Conservation (phyloP, 2,888 invertebrate species). For the Dascillus cervinus region DNA sequence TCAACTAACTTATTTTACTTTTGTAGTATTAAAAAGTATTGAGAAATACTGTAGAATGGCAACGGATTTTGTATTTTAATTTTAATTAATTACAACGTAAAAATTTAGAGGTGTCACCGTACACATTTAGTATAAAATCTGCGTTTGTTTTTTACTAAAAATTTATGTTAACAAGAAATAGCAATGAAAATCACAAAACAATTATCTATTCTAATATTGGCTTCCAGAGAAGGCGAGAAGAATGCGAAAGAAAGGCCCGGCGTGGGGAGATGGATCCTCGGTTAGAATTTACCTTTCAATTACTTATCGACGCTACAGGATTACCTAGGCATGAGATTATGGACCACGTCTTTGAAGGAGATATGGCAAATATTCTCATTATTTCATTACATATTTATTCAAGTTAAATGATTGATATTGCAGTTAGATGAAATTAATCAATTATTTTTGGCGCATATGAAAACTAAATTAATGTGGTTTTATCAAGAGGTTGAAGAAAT, state of each 20-base stretch:
- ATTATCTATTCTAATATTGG: too few species aligned
- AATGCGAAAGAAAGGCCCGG: constrained; percentile 86
- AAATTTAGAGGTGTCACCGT: too few species aligned
- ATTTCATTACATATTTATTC: neutral
- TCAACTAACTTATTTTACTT: too few species aligned
- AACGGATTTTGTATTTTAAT: too few species aligned
- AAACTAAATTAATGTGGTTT: constrained; percentile 79
- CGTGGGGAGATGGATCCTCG: constrained; percentile 90
- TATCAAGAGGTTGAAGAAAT: constrained; percentile 80
- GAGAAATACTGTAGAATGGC: too few species aligned
- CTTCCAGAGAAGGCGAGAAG: constrained; percentile 67
- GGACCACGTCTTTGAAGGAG: constrained; percentile 85
- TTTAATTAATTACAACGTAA: too few species aligned
- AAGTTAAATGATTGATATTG: constrained; percentile 15
- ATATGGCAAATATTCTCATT: constrained; percentile 60
- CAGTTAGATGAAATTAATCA: constrained; percentile 84
- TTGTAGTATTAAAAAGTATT: too few species aligned
- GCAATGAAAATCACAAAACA: too few species aligned
- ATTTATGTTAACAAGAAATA: too few species aligned
- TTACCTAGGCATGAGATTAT: constrained; percentile 77
- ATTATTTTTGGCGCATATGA: constrained; percentile 77
- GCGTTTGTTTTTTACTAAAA: too few species aligned
- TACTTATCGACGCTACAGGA: constrained; percentile 77
- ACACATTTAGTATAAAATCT: too few species aligned
- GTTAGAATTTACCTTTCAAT: constrained; percentile 83